phyloP scores from a whole-genome alignment of 2,113 vertebrate species.

The Callocephalon fimbriatum region DNA sequence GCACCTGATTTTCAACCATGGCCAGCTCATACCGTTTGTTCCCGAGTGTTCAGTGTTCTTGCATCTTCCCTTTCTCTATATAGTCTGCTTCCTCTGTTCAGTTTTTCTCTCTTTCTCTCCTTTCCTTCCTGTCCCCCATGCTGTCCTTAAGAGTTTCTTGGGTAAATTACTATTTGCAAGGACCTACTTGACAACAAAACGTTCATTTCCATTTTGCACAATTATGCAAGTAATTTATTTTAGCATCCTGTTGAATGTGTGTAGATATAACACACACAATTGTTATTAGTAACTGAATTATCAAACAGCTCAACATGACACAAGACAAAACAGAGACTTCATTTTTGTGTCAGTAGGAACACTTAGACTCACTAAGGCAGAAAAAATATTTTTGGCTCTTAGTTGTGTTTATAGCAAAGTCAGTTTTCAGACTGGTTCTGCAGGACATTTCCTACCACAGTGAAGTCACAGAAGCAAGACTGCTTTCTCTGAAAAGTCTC shows the following conservation, averaged over 20 bases:
- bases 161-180: conserved; percentile 39
- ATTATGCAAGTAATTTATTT: conserved; percentile 33
- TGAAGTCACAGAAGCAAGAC: background rate
- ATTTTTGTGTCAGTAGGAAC: background rate
- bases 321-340: background rate
- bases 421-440: background rate
- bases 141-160: conserved; percentile 7
- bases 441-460: background rate
- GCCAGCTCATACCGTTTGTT: rapidly evolving
- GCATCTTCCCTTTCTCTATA: background rate
- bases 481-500: background rate
- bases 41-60: rapidly evolving
- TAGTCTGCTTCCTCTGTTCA: background rate
- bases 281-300: conserved; percentile 5
- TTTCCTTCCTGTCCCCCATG: background rate
- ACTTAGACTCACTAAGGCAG: background rate
- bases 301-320: background rate
- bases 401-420: background rate
- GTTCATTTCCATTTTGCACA: conserved; percentile 1
- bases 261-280: background rate
- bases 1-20: background rate
- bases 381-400: background rate
- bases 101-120: background rate
- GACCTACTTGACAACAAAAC: background rate
- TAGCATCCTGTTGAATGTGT: conserved; percentile 9